Percentiles rank a stretch among this genome's conserved stretches.
Evolutionary conservation across 2,797 vertebrate species (phyloP).

Genomic region (Pipistrellus kuhlii): DNA sequence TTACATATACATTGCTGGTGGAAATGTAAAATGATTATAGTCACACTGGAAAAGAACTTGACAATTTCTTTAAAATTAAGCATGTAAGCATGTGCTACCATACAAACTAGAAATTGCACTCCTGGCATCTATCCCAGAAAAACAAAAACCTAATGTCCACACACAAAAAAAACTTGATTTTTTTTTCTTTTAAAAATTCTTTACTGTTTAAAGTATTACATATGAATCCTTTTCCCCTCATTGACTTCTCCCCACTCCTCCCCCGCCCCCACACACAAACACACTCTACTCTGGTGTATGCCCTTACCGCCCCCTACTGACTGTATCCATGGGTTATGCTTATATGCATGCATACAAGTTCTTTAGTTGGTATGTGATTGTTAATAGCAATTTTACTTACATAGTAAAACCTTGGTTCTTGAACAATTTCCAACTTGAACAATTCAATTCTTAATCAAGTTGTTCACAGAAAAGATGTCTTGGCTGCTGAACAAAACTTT

Average conservation of each 20-base stretch:
- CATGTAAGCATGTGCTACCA: neutral
- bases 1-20: neutral
- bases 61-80: neutral
- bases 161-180: neutral
- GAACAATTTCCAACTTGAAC: neutral
- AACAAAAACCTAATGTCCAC: neutral
- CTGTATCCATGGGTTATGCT: no score
- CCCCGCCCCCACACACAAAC: no score
- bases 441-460: neutral
- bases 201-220: no score
- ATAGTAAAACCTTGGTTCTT: neutral
- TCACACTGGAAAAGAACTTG: neutral
- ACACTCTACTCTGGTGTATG: no score
- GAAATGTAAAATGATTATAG: neutral
- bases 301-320: no score
- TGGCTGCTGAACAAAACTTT: neutral
- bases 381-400: neutral
- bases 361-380: neutral
- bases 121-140: neutral
- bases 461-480: neutral
- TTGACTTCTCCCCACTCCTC: no score
- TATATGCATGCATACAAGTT: no score
- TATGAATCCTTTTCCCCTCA: no score
- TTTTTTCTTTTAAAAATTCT: no score
- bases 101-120: neutral